Conservation (phyloP, 2,797 vertebrate genomes). For the Chromis chromis region DNA sequence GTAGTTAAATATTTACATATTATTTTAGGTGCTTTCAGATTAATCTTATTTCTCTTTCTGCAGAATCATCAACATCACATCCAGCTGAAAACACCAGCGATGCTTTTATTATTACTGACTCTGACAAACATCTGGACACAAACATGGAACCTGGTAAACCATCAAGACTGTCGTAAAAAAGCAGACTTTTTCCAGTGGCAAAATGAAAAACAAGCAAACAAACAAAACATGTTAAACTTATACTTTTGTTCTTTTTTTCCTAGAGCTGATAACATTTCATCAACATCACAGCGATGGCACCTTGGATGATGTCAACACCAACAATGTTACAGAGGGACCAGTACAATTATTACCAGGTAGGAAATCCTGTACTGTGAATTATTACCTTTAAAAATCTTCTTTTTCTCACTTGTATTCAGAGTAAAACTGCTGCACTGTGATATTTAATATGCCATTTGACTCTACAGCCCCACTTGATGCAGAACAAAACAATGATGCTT, state of each 20-base stretch:
- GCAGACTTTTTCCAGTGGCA: neutral
- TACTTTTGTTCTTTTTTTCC: neutral
- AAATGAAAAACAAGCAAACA: neutral
- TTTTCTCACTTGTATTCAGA: too few relatives aligned
- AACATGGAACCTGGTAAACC: slow-evolving; percentile 21
- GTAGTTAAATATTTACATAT: neutral
- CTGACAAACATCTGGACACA: neutral
- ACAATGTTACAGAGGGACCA: slow-evolving; percentile 1
- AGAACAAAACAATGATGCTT: neutral
- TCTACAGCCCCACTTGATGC: too few relatives aligned
- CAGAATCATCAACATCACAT: slow-evolving; percentile 38
- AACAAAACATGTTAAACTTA: neutral
- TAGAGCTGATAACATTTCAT: neutral
- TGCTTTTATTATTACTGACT: neutral
- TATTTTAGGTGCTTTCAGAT: too few relatives aligned
- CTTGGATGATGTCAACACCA: neutral
- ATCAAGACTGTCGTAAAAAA: neutral
- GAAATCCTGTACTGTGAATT: neutral
- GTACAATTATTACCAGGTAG: slow-evolving; percentile 12
- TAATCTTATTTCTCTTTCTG: neutral
- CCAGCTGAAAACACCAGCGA: slow-evolving; percentile 10
- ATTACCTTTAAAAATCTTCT: neutral
- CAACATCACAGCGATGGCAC: neutral
- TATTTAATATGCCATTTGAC: too few relatives aligned
- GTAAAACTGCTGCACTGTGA: too few relatives aligned